Base-by-base conservation (phyloP, 2,888 invertebrate species). In the Hoplodrina blanda region DNA sequence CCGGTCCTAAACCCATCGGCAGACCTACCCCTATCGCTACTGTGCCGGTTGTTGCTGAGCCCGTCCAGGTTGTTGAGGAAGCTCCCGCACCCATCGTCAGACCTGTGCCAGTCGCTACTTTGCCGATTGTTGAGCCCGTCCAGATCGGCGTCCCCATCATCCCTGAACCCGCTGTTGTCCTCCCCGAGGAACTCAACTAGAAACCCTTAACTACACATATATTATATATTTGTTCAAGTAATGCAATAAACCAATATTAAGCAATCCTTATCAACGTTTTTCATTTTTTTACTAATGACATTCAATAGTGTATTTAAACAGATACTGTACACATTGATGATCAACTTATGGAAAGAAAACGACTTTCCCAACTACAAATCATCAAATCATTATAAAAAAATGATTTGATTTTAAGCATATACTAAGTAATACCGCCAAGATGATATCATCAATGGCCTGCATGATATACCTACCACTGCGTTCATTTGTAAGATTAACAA, bases 151-250 rank as follows among this genome's bases (percentile, higher is more conserved):
- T 85, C 67, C 88, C 89, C 65, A 79, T 89, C 79, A 63, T 90
- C 72, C 88, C 90, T 60, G 71, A 79, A 15, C 87, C 89, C 78
- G 90, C 76, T 1, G 74, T 86, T 62, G 72, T 74, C 44, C 85
- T 85, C 62, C 87, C 87, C 50, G 87, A 83, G 4, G 62, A 70
- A 8, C 87, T 87, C 13, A 87, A 87, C 86, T 87, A 82, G 85
- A 57, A 41, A 11, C 41, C 37, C 37, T 37, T 8, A 10, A 37
- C 7, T 33, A 33, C 7, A 33, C 33, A 33, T 33, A 25, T 25
- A 25, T 10, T 10, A 0, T 41, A 37, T 37, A 8, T 41, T 41
- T 50, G 15, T 15, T 25, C 2, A 10, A 57, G 11, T 7, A 63
- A 44, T 63, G 11, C 30, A 63, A 60, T 63, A 63, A 44, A 44